Percentiles rank a stretch among this genome's conserved stretches.
phyloP scores from a whole-genome alignment of 1,140 invertebrate genomes.

The Zaprionus ornatus region DNA sequence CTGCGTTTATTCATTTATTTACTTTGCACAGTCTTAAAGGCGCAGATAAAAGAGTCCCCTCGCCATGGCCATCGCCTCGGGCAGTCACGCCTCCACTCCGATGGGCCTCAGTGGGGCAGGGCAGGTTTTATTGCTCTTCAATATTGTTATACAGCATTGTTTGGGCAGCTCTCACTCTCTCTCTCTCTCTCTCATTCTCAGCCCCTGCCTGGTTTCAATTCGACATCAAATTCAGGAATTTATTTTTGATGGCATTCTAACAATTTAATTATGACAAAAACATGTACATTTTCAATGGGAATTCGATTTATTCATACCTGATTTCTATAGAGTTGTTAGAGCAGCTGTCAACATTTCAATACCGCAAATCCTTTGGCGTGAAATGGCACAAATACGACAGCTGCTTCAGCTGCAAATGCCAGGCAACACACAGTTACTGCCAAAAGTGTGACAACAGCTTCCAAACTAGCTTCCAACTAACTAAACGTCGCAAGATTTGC shows the following conservation, averaged over 20 bases:
- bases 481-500: constrained; percentile 27
- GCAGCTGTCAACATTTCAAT: constrained; percentile 26
- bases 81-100: constrained; percentile 65
- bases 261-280: constrained; percentile 28
- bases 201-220: not conserved
- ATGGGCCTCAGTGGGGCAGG: constrained; percentile 58
- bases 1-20: constrained; percentile 19
- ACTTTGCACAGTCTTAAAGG: constrained; percentile 11
- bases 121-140: constrained; percentile 56
- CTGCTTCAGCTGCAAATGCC: constrained; percentile 56
- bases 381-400: constrained; percentile 68
- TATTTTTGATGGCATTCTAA: constrained; percentile 24
- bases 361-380: constrained; percentile 55
- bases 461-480: constrained; percentile 16
- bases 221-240: constrained; percentile 61
- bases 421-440: constrained; percentile 45
- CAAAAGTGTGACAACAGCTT: constrained; percentile 15
- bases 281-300: constrained; percentile 10
- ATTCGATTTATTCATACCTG: not conserved
- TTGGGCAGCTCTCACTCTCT: not conserved
- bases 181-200: not conserved
- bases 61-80: constrained; percentile 43
- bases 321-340: not conserved
- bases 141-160: constrained; percentile 38
- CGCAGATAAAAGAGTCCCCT: constrained; percentile 58